Base-by-base conservation (phyloP, 1,140 invertebrate genomes). In the Myzus persicae region DNA sequence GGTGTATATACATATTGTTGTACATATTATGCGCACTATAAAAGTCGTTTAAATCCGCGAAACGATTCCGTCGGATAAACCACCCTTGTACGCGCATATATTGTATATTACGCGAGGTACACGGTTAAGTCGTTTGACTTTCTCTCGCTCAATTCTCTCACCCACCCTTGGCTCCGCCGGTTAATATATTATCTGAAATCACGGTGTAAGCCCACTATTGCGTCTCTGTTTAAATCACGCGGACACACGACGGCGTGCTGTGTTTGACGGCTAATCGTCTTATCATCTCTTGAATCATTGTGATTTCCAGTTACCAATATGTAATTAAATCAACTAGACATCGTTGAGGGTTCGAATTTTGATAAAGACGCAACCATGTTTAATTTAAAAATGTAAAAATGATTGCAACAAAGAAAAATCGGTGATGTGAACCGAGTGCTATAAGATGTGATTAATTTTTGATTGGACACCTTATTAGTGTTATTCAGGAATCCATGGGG, bases 21-120 rank as follows among this genome's bases (percentile, higher is more conserved):
- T 82, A 40, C 31, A 84, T 84, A 26, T 84, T 76, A 76, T 76
- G 14, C 31, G 59, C n/a, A 22, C 81, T 40, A 40, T 40, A 76
- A 82, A 82, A 40, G 82, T 84, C 82, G 82, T 84, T 84, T 84
- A 42, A 84, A 84, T 84, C 82, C 82, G 38, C 22, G 22, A 82
- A 84, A 40, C 81, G 36, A 82, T 84, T 84, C 40, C 38, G 82
- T 26, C 82, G 81, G n/a, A 76, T 76, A 76, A 24, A 84, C 38
- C 82, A 31, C 82, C 82, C 82, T 82, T 11, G 38, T 38, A 38
- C 76, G n/a, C 20, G n/a, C 20, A 24, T 22, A 38, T 18, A n/a
- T 38, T 18, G n/a, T 20, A 81, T 20, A 76, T 31, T 67, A 67
- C 9, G 26, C 59, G 59, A 67, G 59, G 36, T 81, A 82, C 81